Evolutionary conservation across 1,140 invertebrate species (phyloP).

Genomic region (Drosophila prosaltans): DNA sequence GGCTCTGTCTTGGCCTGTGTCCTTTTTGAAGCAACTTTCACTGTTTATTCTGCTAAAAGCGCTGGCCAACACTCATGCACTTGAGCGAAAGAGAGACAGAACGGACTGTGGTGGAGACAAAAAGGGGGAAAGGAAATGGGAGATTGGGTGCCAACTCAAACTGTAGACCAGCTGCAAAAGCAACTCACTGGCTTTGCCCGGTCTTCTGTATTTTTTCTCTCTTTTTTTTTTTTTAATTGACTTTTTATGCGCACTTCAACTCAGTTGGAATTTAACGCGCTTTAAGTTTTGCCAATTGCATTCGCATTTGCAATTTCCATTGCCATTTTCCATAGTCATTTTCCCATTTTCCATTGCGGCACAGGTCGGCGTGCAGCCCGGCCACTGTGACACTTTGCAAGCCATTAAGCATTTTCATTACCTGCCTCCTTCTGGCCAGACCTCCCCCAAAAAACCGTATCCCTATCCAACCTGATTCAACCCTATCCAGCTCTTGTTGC

Average conservation of each 20-base stretch:
- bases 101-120: slow-evolving; percentile 7
- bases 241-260: slow-evolving; percentile 76
- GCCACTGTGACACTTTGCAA: slow-evolving; percentile 80
- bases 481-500: not conserved
- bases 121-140: slow-evolving; percentile 8
- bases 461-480: not conserved
- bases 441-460: not conserved
- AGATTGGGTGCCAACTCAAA: slow-evolving; percentile 32
- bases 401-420: slow-evolving; percentile 81
- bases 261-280: slow-evolving; percentile 72
- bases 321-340: slow-evolving; percentile 18
- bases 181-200: slow-evolving; percentile 45
- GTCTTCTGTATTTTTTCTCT: too few relatives aligned
- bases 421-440: slow-evolving; percentile 46
- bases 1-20: slow-evolving; percentile 41
- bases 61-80: slow-evolving; percentile 78
- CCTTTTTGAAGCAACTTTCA: slow-evolving; percentile 79
- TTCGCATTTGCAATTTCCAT: slow-evolving; percentile 33
- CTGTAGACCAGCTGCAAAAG: slow-evolving; percentile 73
- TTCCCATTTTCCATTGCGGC: slow-evolving; percentile 50
- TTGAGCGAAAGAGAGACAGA: slow-evolving; percentile 51
- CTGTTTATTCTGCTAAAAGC: slow-evolving; percentile 81
- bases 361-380: slow-evolving; percentile 57
- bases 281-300: slow-evolving; percentile 68
- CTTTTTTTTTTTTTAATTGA: slow-evolving; percentile 64